phyloP scores from a whole-genome alignment of 2,113 vertebrate species.

The Sprattus sprattus region DNA sequence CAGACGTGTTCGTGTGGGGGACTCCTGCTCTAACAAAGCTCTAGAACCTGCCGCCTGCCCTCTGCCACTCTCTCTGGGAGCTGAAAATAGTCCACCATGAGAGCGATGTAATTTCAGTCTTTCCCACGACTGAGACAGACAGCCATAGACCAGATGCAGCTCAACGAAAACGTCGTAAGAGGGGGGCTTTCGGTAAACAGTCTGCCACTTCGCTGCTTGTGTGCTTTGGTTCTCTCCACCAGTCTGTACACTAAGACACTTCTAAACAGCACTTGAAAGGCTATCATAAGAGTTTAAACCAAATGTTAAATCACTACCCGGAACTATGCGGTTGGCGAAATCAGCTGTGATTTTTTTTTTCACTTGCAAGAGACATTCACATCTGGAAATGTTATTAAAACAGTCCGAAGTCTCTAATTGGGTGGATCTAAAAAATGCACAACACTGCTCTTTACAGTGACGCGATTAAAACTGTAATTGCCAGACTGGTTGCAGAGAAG shows the following conservation, averaged over 20 bases:
- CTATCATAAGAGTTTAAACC: neutral
- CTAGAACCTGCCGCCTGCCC: constrained; percentile 70
- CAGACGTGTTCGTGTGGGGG: constrained; percentile 56
- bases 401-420: neutral
- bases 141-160: constrained; percentile 54
- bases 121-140: constrained; percentile 74
- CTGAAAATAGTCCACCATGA: constrained; percentile 76
- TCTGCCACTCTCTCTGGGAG: constrained; percentile 66
- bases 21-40: constrained; percentile 63
- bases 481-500: constrained; percentile 14
- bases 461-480: constrained; percentile 15
- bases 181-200: neutral
- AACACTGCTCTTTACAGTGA: constrained; percentile 43
- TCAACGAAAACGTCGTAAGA: constrained; percentile 17
- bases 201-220: neutral
- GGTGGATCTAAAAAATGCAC: constrained; percentile 50
- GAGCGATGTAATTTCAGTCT: constrained; percentile 82
- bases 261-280: neutral
- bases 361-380: neutral
- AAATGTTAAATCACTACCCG: neutral
- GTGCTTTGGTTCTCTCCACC: neutral
- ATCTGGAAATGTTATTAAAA: constrained; percentile 5
- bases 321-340: neutral
- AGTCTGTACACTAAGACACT: neutral
- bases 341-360: neutral